Conservation (phyloP, 2,888 invertebrate genomes). For the Netelia virgata region DNA sequence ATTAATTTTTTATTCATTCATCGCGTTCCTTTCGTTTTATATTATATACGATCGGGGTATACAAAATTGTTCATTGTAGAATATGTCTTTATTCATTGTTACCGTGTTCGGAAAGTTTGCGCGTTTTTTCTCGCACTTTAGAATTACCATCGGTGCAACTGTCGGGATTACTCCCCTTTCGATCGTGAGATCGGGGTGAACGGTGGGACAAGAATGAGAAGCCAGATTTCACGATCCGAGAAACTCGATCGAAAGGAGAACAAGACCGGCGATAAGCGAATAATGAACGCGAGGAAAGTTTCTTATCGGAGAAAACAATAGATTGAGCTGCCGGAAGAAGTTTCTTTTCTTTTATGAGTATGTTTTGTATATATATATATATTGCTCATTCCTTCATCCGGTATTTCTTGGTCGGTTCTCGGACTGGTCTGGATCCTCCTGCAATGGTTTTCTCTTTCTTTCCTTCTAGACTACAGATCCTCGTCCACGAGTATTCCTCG, state of each 20-base stretch:
- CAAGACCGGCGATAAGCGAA: slow-evolving; percentile 64
- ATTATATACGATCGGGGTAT: too few relatives aligned
- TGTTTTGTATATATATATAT: slow-evolving; percentile 6
- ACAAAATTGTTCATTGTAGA: too few relatives aligned
- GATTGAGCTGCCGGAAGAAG: slow-evolving; percentile 62
- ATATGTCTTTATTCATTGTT: neutral
- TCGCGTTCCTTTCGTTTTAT: too few relatives aligned
- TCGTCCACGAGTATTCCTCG: slow-evolving; percentile 49
- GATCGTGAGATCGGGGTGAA: neutral
- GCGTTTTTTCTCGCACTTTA: slow-evolving; percentile 1
- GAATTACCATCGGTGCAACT: neutral
- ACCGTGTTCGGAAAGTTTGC: neutral
- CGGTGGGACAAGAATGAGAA: neutral
- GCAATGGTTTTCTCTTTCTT: slow-evolving; percentile 35
- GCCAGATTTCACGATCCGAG: slow-evolving; percentile 44
- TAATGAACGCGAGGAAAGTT: slow-evolving; percentile 67
- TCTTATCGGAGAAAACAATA: slow-evolving; percentile 65
- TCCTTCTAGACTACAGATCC: slow-evolving; percentile 7
- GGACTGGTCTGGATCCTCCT: slow-evolving; percentile 32
- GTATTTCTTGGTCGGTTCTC: slow-evolving; percentile 43
- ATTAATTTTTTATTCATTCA: too few relatives aligned
- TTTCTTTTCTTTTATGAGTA: slow-evolving; percentile 42
- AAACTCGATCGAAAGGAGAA: slow-evolving; percentile 61
- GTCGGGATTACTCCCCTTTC: neutral
- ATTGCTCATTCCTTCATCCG: slow-evolving; percentile 29